Evolutionary conservation across 2,797 vertebrate species (phyloP).

Genomic region (Heteromormyrus szaboi): DNA sequence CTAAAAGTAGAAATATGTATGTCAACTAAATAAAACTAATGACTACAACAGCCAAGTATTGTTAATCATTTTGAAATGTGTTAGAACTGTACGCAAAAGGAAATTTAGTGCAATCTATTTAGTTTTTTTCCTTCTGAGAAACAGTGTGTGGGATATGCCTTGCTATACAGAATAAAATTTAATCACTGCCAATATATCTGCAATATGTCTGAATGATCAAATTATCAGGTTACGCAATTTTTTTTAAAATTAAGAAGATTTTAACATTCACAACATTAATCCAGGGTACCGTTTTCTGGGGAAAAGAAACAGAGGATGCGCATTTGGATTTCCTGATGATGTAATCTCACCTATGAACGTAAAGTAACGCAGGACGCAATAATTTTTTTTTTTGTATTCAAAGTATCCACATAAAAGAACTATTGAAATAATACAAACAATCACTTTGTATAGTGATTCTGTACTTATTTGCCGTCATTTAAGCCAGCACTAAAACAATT

Average conservation of each 20-base stretch:
- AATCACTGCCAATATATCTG: neutral
- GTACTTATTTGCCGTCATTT: neutral
- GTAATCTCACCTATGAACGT: constrained; percentile 18
- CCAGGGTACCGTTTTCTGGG: neutral
- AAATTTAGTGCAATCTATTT: neutral
- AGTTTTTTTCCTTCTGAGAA: neutral
- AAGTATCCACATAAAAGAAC: neutral
- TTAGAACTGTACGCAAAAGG: neutral
- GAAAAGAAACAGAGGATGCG: constrained; percentile 15
- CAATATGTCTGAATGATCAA: neutral
- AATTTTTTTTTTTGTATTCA: neutral
- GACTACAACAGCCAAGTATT: neutral
- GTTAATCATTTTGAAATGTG: neutral
- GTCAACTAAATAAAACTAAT: neutral
- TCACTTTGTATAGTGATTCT: neutral
- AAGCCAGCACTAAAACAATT: neutral
- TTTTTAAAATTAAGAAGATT: neutral
- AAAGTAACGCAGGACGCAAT: neutral
- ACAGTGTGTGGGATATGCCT: neutral
- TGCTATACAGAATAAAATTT: neutral
- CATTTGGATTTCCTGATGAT: constrained; percentile 16
- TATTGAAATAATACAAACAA: neutral
- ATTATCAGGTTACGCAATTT: neutral
- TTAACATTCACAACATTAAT: neutral
- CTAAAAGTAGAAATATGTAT: neutral